These are phyloP conservation scores for Eumacrocentrus americanus DNA, from an alignment of 2,888 invertebrate genomes.

Conservation along the genomic window DNA sequence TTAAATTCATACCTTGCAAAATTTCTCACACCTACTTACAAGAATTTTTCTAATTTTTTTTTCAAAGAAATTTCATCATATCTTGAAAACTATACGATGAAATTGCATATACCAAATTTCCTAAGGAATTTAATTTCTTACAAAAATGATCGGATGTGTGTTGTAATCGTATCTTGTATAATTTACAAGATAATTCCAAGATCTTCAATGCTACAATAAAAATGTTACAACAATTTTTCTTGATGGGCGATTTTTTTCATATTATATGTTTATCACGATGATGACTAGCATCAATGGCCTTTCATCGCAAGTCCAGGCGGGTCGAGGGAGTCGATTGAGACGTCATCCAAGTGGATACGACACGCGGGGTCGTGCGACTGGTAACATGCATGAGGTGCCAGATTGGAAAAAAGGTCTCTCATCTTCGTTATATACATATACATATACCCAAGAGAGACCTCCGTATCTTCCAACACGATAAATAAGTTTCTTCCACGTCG, in stretches of 20 bases:
- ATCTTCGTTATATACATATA: neutral
- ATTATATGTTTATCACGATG: too few relatives aligned
- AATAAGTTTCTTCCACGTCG: slow-evolving; percentile 39
- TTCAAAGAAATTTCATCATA: neutral
- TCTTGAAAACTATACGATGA: too few relatives aligned
- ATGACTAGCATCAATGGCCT: too few relatives aligned
- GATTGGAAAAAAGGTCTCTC: neutral
- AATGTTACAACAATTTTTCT: neutral
- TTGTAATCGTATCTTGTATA: too few relatives aligned
- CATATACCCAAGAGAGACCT: neutral
- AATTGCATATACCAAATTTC: too few relatives aligned
- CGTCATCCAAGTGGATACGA: slow-evolving; percentile 17
- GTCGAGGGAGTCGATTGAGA: slow-evolving; percentile 24
- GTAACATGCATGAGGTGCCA: neutral
- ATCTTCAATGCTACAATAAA: too few relatives aligned
- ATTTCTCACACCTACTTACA: neutral
- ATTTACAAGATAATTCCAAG: too few relatives aligned
- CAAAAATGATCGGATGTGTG: too few relatives aligned
- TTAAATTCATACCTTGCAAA: slow-evolving; percentile 3
- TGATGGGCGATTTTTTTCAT: too few relatives aligned
- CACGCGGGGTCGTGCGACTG: slow-evolving; percentile 17
- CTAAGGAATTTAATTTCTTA: too few relatives aligned
- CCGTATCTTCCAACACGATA: slow-evolving; percentile 27
- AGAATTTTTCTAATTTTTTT: neutral
- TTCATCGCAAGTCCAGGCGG: neutral